Base-by-base conservation (phyloP, 2,797 vertebrate species). In the Stomatorhinus walkeri region DNA sequence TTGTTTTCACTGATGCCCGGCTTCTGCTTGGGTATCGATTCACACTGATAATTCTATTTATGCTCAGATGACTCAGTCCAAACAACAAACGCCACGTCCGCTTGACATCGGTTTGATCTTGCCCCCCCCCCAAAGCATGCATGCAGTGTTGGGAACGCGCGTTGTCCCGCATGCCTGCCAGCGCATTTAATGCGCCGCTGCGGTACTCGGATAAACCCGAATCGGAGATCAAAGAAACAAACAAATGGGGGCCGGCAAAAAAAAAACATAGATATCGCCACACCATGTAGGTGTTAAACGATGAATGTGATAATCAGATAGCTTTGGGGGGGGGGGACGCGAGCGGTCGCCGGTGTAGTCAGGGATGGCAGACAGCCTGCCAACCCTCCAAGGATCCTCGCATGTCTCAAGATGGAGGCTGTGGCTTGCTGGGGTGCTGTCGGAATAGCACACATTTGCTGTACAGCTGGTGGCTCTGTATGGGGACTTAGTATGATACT, bases 21-120 rank as follows among this genome's bases (percentile, higher is more conserved):
- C 93, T 95, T 94, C 91, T 83, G 94, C 40, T 81, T 81, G 76
- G 76, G 94, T 96, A 97, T 98, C 96, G 96, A 97, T 97, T 99
- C 97, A 97, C 96, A 96, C 97, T 94, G 96, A 99, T 98, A 97
- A 98, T 97, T 98, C 97, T 98, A 97, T 98, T 98, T 98, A 97
- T 98, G 97, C 97, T 95, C 96, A 96, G 96, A 96, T 96, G 96
- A 93, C 91, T 89, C 46, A 72, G 48, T 76, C 96, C 96, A 95
- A 96, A 96, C 96, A 96, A 96, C 97, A 96, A 95, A 97, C 96
- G 95, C 95, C 93, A 94, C 96, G 95, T 85, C 32, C 54, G 83
- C 48, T 87, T 68, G 84, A 76, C 61, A 87, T 89, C 83, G 81
- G 92, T 94, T 97, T 96, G 95, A 95, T 96, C 95, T 97, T 96